Base-by-base conservation (phyloP, 1,140 invertebrate genomes). In the Rhopalosiphum padi region DNA sequence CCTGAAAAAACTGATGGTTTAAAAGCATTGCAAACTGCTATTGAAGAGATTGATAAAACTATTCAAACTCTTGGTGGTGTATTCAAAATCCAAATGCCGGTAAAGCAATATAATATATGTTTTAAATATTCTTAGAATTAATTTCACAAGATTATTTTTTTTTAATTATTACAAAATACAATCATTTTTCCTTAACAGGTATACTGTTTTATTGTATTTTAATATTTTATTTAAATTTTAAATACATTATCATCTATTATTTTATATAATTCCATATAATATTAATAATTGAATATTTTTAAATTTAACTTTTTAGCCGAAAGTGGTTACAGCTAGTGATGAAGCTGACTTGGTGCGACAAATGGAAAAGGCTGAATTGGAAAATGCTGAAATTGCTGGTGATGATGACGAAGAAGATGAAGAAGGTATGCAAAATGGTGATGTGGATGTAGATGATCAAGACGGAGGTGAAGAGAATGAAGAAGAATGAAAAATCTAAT, bases 241-340 rank as follows among this genome's bases (percentile, higher is more conserved):
- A 82, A 82, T 82, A 37, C 18, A 22, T 21, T 82, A 82, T 82
- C 37, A 35, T 82, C 21, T 22, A 35, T 22, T 82, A 21, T 77
- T 35, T 77, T 35, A 77, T 77, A 35, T 21, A 77, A 77, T 18
- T n/a, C 15, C 0, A 77, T 35, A 35, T 35, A 77, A n/a, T 35
- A 35, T 77, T 77, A 35, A 25, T 25, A 60, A 30, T 60, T 60
- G 0, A 83, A 83, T 9, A 41, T 43, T 85, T 85, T 30, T 43
- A 85, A 85, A 43, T 77, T 37, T 35, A 37, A 92, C 94, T 94
- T 94, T 95, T 94, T 95, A 99, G 98, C 98, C 99, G 85, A 99
- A 99, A 96, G 98, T 99, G 90, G 99, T 99, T 21, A 99, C 99
- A 43, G 99, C 99, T 90, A 97, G 98, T 23, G 99, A 99, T 95